Percentiles rank a stretch among this genome's conserved stretches.
These are phyloP conservation scores for Drosophila chauvacae DNA, from an alignment of 1,140 invertebrate species.

Conservation along the genomic window DNA sequence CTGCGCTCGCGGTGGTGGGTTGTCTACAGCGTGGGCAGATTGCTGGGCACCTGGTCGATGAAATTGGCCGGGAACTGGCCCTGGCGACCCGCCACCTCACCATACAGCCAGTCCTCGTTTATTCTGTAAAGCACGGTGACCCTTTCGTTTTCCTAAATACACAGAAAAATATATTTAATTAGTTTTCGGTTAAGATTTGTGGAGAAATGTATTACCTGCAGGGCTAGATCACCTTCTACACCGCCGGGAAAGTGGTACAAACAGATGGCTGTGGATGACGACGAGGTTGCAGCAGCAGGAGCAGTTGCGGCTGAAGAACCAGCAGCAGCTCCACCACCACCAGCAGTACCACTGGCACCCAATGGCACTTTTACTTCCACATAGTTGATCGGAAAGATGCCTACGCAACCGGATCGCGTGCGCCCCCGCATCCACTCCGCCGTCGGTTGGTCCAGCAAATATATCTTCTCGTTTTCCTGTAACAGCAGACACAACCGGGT, in stretches of 20 bases:
- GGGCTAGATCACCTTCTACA: slow-evolving; percentile 86
- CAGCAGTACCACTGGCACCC: slow-evolving; percentile 27
- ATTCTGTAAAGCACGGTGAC: slow-evolving; percentile 90
- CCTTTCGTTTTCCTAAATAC: slow-evolving; percentile 85
- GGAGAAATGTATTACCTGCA: slow-evolving; percentile 84
- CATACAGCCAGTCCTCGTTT: slow-evolving; percentile 93
- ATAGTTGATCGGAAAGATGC: slow-evolving; percentile 93
- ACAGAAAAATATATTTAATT: not conserved
- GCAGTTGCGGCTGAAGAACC: not conserved
- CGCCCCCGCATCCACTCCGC: slow-evolving; percentile 92
- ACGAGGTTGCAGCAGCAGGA: slow-evolving; percentile 59
- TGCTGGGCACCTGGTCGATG: slow-evolving; percentile 87
- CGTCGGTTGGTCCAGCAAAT: slow-evolving; percentile 89
- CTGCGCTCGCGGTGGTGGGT: not conserved
- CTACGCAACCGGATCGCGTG: slow-evolving; percentile 87
- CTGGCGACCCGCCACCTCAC: slow-evolving; percentile 87
- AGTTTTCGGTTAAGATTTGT: not conserved
- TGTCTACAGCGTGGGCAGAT: slow-evolving; percentile 73
- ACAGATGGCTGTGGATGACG: slow-evolving; percentile 84
- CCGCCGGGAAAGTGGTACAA: slow-evolving; percentile 88
- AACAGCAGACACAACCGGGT: slow-evolving; percentile 60
- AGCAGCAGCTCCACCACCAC: slow-evolving; percentile 57
- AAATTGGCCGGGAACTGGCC: slow-evolving; percentile 94
- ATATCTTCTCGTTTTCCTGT: slow-evolving; percentile 89
- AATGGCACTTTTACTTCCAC: slow-evolving; percentile 91